Conservation (phyloP, 30 jellyfish, hydroid and myxozoan species). For the Catostylus mosaicus region DNA sequence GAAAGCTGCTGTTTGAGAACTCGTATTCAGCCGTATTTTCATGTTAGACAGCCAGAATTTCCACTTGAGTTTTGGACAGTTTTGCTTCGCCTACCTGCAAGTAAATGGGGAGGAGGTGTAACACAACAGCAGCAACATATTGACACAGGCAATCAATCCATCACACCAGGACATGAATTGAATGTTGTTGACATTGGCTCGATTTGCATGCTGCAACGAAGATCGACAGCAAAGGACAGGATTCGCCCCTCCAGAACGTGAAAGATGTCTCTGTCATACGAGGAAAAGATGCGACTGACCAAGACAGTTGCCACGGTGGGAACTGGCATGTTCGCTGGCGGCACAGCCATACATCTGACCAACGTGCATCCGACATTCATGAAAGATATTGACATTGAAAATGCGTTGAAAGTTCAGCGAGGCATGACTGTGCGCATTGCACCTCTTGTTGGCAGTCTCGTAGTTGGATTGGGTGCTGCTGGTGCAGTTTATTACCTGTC, state of each 20-base stretch:
- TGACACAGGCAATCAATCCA: too few species aligned
- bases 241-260: neutral
- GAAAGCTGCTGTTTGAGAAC: too few species aligned
- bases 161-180: too few species aligned
- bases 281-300: constrained; percentile 29
- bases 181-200: too few species aligned
- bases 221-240: too few species aligned
- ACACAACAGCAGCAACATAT: neutral
- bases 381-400: constrained; percentile 33
- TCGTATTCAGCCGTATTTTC: too few species aligned
- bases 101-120: neutral
- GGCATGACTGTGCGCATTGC: constrained; percentile 39
- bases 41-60: too few species aligned
- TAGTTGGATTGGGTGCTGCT: constrained; percentile 50
- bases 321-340: constrained; percentile 68
- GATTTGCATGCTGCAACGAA: too few species aligned
- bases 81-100: too few species aligned
- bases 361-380: constrained; percentile 40
- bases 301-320: constrained; percentile 62
- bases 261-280: constrained; percentile 41
- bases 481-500: constrained; percentile 53
- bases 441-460: constrained; percentile 59
- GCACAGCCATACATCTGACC: constrained; percentile 56
- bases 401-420: constrained; percentile 55
- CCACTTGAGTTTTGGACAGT: too few species aligned